These are phyloP conservation scores for Littorina saxatilis DNA, from an alignment of 1,140 invertebrate genomes.

Conservation along the genomic window DNA sequence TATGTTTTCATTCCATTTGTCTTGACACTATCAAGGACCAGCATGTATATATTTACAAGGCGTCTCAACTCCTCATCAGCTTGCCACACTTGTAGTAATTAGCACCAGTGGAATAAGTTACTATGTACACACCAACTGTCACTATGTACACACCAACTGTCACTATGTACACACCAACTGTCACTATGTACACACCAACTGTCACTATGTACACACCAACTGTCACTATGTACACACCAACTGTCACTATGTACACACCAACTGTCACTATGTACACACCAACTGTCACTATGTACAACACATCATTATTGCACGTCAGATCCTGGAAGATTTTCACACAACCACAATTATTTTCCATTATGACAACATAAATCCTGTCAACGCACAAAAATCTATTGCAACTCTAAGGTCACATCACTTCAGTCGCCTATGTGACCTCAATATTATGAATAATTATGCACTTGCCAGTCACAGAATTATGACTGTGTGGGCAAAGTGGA, in stretches of 20 bases:
- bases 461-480: too few relatives aligned
- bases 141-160: constrained; percentile 28
- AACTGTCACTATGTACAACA: constrained; percentile 15
- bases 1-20: too few relatives aligned
- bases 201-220: constrained; percentile 27
- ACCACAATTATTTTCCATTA: neutral
- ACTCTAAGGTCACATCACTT: too few relatives aligned
- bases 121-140: constrained; percentile 22
- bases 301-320: neutral
- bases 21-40: too few relatives aligned
- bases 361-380: too few relatives aligned
- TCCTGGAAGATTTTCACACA: constrained; percentile 4
- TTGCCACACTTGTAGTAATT: too few relatives aligned
- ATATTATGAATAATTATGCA: too few relatives aligned
- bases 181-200: constrained; percentile 29
- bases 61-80: too few relatives aligned
- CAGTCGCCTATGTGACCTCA: too few relatives aligned
- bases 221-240: constrained; percentile 27
- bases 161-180: constrained; percentile 25
- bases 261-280: constrained; percentile 23
- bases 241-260: constrained; percentile 27
- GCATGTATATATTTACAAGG: too few relatives aligned
- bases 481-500: too few relatives aligned
- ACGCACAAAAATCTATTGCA: too few relatives aligned
- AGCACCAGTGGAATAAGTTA: constrained; percentile 26